These are phyloP conservation scores for Magallana nippona DNA, from an alignment of 2,888 invertebrate species.

Conservation along the genomic window DNA sequence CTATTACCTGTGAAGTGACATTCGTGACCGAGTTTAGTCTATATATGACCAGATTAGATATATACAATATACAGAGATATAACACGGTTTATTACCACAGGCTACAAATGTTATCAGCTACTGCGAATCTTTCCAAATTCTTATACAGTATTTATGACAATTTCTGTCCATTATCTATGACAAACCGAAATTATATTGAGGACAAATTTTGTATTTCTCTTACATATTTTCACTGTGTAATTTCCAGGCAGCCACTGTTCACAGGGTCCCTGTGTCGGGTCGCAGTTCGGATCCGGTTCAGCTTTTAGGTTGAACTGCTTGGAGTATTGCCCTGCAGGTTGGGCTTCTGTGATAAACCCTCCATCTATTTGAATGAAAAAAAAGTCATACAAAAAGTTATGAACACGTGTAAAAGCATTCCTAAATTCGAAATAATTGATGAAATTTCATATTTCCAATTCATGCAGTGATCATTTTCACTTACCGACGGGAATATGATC, in stretches of 20 bases:
- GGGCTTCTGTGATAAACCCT: conserved; percentile 64
- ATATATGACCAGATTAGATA: too few relatives aligned
- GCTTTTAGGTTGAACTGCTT: conserved; percentile 66
- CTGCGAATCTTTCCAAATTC: too few relatives aligned
- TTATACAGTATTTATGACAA: background rate
- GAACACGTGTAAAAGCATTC: background rate
- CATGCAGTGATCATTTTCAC: conserved; percentile 29
- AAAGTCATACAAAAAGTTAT: background rate
- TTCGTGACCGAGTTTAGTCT: too few relatives aligned
- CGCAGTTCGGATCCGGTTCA: conserved; percentile 72
- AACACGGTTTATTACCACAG: background rate
- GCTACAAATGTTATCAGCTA: background rate
- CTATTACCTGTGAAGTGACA: too few relatives aligned
- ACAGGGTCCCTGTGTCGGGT: conserved; percentile 72
- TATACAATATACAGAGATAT: too few relatives aligned
- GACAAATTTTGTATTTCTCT: conserved; percentile 8
- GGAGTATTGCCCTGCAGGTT: conserved; percentile 67
- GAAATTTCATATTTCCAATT: background rate
- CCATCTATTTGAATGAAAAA: conserved; percentile 43
- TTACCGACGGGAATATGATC: conserved; percentile 70
- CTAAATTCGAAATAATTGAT: background rate
- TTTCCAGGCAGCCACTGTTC: conserved; percentile 75
- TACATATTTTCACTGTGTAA: conserved; percentile 71
- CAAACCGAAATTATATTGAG: background rate
- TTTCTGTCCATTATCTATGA: background rate